A percentile compares a stretch with the other conserved stretches of the same genome.
phyloP scores from a whole-genome alignment of 2,888 invertebrate genomes.

The Serrognathus titanus region DNA sequence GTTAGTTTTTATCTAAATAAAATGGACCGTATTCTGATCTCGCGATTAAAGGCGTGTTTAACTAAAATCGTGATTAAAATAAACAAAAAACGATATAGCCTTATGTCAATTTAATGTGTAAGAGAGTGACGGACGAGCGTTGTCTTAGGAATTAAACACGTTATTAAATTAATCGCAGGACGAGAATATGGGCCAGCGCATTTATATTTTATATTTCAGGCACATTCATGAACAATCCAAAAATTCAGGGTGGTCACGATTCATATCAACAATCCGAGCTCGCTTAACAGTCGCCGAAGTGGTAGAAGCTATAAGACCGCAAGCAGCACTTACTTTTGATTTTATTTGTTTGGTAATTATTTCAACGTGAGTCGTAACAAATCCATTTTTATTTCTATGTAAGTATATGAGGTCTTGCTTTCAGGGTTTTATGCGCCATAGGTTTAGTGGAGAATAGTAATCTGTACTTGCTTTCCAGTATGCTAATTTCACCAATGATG shows the following conservation, averaged over 20 bases:
- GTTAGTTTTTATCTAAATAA: too few relatives aligned
- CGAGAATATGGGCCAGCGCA: too few relatives aligned
- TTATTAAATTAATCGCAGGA: too few relatives aligned
- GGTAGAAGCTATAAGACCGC: constrained; percentile 63
- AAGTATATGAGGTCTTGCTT: constrained; percentile 21
- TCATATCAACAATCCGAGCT: constrained; percentile 63
- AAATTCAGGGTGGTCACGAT: constrained; percentile 56
- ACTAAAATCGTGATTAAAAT: too few relatives aligned
- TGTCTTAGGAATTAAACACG: too few relatives aligned
- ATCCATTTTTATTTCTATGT: not conserved
- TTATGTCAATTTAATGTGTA: too few relatives aligned
- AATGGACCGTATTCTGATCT: too few relatives aligned
- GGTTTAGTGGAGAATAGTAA: constrained; percentile 73
- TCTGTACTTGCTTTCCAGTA: constrained; percentile 72
- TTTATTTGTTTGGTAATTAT: constrained; percentile 68
- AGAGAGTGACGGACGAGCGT: too few relatives aligned
- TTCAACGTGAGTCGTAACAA: constrained; percentile 55
- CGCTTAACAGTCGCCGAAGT: constrained; percentile 70
- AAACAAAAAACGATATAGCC: too few relatives aligned
- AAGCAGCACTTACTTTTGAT: constrained; percentile 72
- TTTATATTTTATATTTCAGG: constrained; percentile 12
- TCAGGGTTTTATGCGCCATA: constrained; percentile 65
- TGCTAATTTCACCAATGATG: constrained; percentile 80
- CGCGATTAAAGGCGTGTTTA: too few relatives aligned
- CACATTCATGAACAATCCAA: constrained; percentile 28